Percentiles rank a stretch among this genome's conserved stretches.
Evolutionary conservation across 1,140 invertebrate genomes (phyloP).

Genomic region (Pinna nobilis): DNA sequence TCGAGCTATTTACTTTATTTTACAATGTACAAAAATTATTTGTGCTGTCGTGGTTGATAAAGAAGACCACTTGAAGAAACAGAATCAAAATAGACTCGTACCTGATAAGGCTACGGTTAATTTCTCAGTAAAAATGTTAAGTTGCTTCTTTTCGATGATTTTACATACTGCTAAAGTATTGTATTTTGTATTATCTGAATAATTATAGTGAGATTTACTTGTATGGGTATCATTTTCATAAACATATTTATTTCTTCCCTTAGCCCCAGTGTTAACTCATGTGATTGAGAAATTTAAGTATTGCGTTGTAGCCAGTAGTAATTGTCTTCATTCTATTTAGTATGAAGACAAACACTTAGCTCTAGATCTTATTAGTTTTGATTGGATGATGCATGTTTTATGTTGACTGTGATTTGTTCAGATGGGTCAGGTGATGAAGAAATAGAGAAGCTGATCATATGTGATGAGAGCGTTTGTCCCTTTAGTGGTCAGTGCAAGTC

Average conservation of each 20-base stretch:
- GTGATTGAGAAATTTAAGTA: neutral
- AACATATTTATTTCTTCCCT: neutral
- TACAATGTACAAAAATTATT: too few relatives aligned
- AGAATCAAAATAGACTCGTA: too few relatives aligned
- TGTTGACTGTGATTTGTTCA: slow-evolving; percentile 29
- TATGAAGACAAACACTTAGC: neutral
- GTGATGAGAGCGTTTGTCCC: slow-evolving; percentile 87
- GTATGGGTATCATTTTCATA: neutral
- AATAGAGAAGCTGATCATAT: slow-evolving; percentile 73
- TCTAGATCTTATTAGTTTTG: neutral
- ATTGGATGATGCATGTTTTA: slow-evolving; percentile 9
- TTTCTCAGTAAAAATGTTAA: too few relatives aligned
- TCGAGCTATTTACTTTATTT: neutral
- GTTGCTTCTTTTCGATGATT: too few relatives aligned
- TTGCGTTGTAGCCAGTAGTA: neutral
- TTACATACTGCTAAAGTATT: too few relatives aligned
- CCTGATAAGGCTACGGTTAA: too few relatives aligned
- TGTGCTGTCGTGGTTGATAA: too few relatives aligned
- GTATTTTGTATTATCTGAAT: too few relatives aligned
- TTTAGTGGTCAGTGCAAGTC: slow-evolving; percentile 86
- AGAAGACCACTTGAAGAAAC: too few relatives aligned
- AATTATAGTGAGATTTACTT: too few relatives aligned
- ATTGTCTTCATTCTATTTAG: neutral
- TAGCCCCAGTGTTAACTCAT: neutral
- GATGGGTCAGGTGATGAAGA: slow-evolving; percentile 37